Base-by-base conservation (phyloP, 35 echinoderm and acorn worm species). In the Amphiura filiformis region DNA sequence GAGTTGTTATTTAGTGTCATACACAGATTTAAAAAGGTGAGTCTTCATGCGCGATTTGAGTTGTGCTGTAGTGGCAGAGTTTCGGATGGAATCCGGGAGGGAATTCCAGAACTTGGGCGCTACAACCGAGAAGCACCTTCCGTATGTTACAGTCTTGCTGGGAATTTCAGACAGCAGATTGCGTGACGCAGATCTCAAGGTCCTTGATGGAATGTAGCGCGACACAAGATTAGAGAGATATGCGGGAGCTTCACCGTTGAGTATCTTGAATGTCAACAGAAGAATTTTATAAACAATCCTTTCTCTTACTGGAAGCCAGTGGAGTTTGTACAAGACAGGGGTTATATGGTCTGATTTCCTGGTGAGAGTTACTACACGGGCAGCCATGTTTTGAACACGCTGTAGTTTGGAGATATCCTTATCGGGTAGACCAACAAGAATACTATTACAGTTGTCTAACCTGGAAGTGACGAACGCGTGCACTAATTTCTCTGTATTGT, bases 381-480 rank as follows among this genome's bases (percentile, higher is more conserved):
- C 86, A 1, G 86, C 76, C 1, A 76, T 39, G 32, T 87, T 87
- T 77, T 87, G 85, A 40, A 87, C 14, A 37, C 56, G 37, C 37
- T 87, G 85, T 23, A 87, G 85, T 30, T 40, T n/a, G n/a, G n/a
- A n/a, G n/a, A n/a, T n/a, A n/a, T 77, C 37, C 18, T 78, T 30
- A 39, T 87, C 39, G 17, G 61, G 35, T 1, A 88, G 20, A 30
- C 40, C 76, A 44, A 79, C 28, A 17, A 88, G 38, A 39, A 88
- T 35, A 23, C 65, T 37, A 34, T 88, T 52, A 35, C 86, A 80
- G 39, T 78, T 79, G 40, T 88, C 86, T 32, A 88, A 39, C 39
- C 76, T 70, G 38, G 76, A 88, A 13, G 86, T 41, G 3, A 88
- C 76, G 31, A 78, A 78, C 18, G 86, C 86, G 49, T 88, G 86